phyloP scores from a whole-genome alignment of 2,797 vertebrate genomes.

The Sebastes vulpes region DNA sequence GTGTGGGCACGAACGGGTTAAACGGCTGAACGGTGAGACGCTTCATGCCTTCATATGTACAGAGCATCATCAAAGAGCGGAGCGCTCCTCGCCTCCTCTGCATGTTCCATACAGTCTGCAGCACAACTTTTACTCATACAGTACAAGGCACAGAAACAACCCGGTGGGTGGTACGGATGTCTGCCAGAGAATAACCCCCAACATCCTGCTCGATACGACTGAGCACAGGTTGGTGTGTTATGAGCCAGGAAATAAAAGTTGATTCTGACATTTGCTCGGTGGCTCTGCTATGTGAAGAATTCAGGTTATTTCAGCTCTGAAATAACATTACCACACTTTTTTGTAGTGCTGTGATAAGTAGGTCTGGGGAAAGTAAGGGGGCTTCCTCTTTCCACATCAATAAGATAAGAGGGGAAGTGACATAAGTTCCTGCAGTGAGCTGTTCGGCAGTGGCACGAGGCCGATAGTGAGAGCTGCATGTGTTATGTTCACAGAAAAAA shows the following conservation, averaged over 20 bases:
- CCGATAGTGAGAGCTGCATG: slow-evolving; percentile 24
- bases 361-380: slow-evolving; percentile 74
- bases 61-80: slow-evolving; percentile 60
- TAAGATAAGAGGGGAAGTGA: slow-evolving; percentile 82
- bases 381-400: slow-evolving; percentile 80
- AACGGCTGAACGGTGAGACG: slow-evolving; percentile 50
- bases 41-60: slow-evolving; percentile 28
- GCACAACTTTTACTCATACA: slow-evolving; percentile 60
- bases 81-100: slow-evolving; percentile 80
- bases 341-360: slow-evolving; percentile 30
- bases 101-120: slow-evolving; percentile 81
- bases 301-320: slow-evolving; percentile 25
- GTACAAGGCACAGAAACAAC: slow-evolving; percentile 45
- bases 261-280: slow-evolving; percentile 7
- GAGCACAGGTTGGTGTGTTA: slow-evolving; percentile 44
- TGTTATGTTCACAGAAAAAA: slow-evolving; percentile 27
- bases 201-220: slow-evolving; percentile 69
- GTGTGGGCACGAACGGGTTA: slow-evolving; percentile 85
- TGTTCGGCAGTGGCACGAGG: slow-evolving; percentile 36
- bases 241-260: slow-evolving; percentile 8
- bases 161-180: slow-evolving; percentile 44
- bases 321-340: slow-evolving; percentile 1
- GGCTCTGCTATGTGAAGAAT: background rate
- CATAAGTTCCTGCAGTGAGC: slow-evolving; percentile 76
- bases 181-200: slow-evolving; percentile 56